These are phyloP conservation scores for Brachypterus glaber DNA, from an alignment of 2,888 invertebrate genomes.

Conservation along the genomic window DNA sequence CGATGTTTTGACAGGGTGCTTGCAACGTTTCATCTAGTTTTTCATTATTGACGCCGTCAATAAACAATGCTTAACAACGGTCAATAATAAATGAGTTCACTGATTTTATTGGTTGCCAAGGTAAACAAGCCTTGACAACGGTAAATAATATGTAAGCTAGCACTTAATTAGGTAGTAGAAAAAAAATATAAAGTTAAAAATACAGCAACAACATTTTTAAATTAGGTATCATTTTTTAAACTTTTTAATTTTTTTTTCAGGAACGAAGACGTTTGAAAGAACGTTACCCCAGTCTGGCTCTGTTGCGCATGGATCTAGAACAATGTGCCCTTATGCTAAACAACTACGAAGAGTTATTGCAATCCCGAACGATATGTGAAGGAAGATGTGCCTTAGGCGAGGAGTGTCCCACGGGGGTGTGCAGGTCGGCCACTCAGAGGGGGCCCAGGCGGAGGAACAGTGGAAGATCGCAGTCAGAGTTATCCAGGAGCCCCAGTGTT, in stretches of 20 bases:
- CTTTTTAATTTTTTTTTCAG: constrained; percentile 40
- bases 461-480: constrained; percentile 30
- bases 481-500: constrained; percentile 38
- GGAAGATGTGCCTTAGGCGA: constrained; percentile 77
- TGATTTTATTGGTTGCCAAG: no score
- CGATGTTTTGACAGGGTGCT: no score
- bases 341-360: constrained; percentile 73
- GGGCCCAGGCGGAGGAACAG: constrained; percentile 27
- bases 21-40: no score
- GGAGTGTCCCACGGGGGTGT: constrained; percentile 75
- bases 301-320: constrained; percentile 61
- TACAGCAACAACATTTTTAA: no score
- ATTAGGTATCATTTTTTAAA: no score
- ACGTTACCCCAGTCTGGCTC: constrained; percentile 70
- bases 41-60: no score
- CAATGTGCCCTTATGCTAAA: constrained; percentile 71
- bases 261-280: constrained; percentile 77
- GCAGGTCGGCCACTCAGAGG: constrained; percentile 37
- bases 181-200: no score
- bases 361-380: constrained; percentile 74
- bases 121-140: no score
- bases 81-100: no score
- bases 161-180: no score
- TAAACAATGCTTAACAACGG: no score
- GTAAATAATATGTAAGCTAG: no score